Base-by-base conservation (phyloP, 1,140 invertebrate species). In the Aphaenogaster rudis region DNA sequence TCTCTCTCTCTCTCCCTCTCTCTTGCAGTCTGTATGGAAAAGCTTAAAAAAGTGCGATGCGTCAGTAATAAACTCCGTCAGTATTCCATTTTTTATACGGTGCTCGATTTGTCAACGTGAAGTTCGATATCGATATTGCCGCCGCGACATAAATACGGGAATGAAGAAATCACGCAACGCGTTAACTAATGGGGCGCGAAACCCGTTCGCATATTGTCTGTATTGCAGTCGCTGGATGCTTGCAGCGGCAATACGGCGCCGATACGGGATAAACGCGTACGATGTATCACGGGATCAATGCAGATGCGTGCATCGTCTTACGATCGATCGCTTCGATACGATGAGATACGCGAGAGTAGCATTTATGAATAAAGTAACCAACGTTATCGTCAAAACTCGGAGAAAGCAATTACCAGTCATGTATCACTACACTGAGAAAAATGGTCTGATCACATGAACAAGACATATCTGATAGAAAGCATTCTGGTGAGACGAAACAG, bases 71-170 rank as follows among this genome's bases (percentile, higher is more conserved):
- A 69, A 67, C 54, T 52, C 39, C 54, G 36, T 79, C 42, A 28
- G 79, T 39, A 42, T 57, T 86, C 42, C 9, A 33, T 64, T 86
- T 86, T 84, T 74, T 76, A 63, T 63, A 21, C 67, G n/a, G 28
- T 39, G 17, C 67, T 61, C 67, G 45, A 72, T 82, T 82, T 82
- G 80, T 84, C 69, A 76, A 82, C 13, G 52, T 36, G 17, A 82
- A 63, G 57, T 63, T 11, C 42, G 57, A 84, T 76, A 76, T 74
- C 45, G 48, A 33, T 78, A 33, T 9, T n/a, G 50, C 50, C 50
- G 66, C 11, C 15, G 52, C 42, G 63, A 74, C 13, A 39, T 84
- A 76, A 84, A 84, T 48, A 76, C 17, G 0, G 17, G 42, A 8
- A 61, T 61, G 33, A 52, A 82, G 42, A 74, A 74, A n/a, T 13